phyloP scores from a whole-genome alignment of 2,113 vertebrate species.

The Pollachius pollachius region DNA sequence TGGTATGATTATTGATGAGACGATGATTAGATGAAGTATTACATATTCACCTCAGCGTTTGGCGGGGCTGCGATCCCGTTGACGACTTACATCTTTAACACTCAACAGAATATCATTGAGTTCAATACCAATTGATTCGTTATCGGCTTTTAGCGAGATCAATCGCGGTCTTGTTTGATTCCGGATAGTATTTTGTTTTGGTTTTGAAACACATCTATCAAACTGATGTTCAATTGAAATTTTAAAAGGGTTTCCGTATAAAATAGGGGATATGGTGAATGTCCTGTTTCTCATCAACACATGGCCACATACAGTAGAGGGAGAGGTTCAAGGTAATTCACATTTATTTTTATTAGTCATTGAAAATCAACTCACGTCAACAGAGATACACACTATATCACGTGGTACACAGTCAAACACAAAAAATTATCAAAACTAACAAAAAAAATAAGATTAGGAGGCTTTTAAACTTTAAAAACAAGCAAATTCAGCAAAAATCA shows the following conservation, averaged over 20 bases:
- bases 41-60: constrained; percentile 63
- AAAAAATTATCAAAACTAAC: constrained; percentile 35
- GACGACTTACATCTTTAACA: constrained; percentile 53
- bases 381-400: constrained; percentile 27
- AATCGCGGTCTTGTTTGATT: constrained; percentile 1
- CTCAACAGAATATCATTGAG: constrained; percentile 30
- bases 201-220: too few species aligned
- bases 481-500: constrained; percentile 28
- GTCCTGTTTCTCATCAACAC: constrained; percentile 49
- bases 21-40: constrained; percentile 25
- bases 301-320: constrained; percentile 67
- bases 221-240: background rate
- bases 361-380: constrained; percentile 44
- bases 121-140: constrained; percentile 22
- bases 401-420: constrained; percentile 47
- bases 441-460: too few species aligned
- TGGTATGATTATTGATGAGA: constrained; percentile 52
- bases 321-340: constrained; percentile 57
- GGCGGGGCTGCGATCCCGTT: constrained; percentile 46
- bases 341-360: constrained; percentile 67
- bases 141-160: background rate
- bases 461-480: constrained; percentile 3
- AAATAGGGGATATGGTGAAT: background rate
- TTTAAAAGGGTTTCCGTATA: background rate
- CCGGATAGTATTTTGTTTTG: too few species aligned